phyloP scores from a whole-genome alignment of 2,888 invertebrate genomes.

The Dolichopus griseipennis region DNA sequence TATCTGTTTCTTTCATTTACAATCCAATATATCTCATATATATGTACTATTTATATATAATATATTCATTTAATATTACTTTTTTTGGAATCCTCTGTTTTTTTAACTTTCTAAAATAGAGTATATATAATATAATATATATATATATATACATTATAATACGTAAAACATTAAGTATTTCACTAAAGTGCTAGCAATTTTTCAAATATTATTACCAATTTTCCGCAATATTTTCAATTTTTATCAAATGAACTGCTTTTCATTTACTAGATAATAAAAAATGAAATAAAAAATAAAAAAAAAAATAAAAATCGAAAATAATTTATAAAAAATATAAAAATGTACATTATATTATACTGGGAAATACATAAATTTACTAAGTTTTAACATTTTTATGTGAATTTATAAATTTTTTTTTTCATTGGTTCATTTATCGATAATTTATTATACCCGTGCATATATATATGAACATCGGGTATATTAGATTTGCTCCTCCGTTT shows the following conservation, averaged over 20 bases:
- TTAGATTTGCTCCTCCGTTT: too few species aligned
- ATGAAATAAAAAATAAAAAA: background rate
- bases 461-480: too few species aligned
- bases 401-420: constrained; percentile 3
- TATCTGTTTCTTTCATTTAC: too few species aligned
- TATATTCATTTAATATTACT: too few species aligned
- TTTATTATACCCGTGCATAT: too few species aligned
- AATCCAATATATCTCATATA: too few species aligned
- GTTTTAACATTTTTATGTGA: constrained; percentile 2
- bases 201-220: constrained; percentile 6
- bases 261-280: background rate
- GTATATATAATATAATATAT: too few species aligned
- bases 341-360: constrained; percentile 2
- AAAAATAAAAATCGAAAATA: background rate
- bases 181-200: background rate
- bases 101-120: too few species aligned
- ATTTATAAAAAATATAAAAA: background rate
- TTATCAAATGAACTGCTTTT: constrained; percentile 4
- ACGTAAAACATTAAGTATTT: background rate
- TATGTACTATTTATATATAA: too few species aligned
- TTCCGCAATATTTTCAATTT: constrained; percentile 4
- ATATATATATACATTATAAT: too few species aligned
- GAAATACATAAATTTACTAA: background rate
- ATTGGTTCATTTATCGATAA: background rate
- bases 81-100: too few species aligned